Base-by-base conservation (phyloP, 2,888 invertebrate genomes). In the Dichetophora obliterata region DNA sequence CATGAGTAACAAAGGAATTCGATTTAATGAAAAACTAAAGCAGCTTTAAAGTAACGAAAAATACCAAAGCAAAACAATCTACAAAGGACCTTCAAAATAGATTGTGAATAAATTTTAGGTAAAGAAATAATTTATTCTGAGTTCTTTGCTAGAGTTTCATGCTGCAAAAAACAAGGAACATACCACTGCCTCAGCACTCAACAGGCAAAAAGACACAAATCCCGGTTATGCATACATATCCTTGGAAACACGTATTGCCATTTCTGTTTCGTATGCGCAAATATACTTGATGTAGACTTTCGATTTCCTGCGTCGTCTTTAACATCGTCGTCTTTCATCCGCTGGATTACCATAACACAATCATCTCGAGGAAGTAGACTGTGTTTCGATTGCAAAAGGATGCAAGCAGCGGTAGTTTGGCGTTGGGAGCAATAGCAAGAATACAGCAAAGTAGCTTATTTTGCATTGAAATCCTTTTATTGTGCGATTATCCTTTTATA, bases 401-500 rank as follows among this genome's bases (percentile, higher is more conserved):
- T 73, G 61, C 48, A 48, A 48, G 52, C 54, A 16, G 43, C 57
- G 34, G 65, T n/a, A 2, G 14, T 11, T 43, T 11, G 65, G 3
- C 14, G 61, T 31, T 16, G 68, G 48, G 52, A 31, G 27, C 43
- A 43, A 43, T 11, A 43, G 11, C 43, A 43, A 43, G 43, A 14
- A 43, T 43, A 31, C 71, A 54, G 34, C 54, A 74, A 66, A 74
- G 74, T 74, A 66, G 74, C 74, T 74, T 74, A 74, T 52, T 54
- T 52, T 54, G 74, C 66, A 66, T 74, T 11, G 74, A 65, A 66
- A 66, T 74, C 74, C 65, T 74, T 74, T 74, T 66, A 74, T 66
- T 66, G 19, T n/a, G 74, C 57, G 66, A 52, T 74, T 74, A 74
- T 74, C 74, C 74, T 74, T 74, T 74, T 57, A 74, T 74, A 54